Percentiles rank a stretch among this genome's conserved stretches.
Evolutionary conservation across 2,797 vertebrate species (phyloP).

Genomic region (Microctenopoma steveboyesi): DNA sequence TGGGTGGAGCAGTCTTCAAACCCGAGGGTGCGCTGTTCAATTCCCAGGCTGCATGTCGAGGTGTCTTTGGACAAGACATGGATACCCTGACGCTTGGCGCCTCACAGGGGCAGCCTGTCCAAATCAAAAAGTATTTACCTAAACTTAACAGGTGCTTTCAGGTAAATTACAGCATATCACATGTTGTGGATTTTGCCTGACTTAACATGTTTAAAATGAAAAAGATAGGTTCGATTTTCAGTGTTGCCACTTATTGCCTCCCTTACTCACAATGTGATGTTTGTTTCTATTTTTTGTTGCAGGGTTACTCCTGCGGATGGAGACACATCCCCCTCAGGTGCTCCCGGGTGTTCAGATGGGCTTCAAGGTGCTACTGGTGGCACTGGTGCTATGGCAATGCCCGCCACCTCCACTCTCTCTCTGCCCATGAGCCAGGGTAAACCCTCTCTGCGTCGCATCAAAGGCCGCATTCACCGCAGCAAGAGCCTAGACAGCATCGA

Average conservation of each 20-base stretch:
- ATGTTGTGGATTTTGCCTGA: too few species aligned
- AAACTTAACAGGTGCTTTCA: background rate
- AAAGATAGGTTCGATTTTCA: background rate
- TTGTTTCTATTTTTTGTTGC: slow-evolving; percentile 12
- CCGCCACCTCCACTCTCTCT: slow-evolving; percentile 79
- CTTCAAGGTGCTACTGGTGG: slow-evolving; percentile 71
- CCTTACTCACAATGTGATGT: background rate
- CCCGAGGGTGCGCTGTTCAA: too few species aligned
- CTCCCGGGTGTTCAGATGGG: slow-evolving; percentile 63
- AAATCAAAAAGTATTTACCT: too few species aligned
- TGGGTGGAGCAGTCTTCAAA: too few species aligned
- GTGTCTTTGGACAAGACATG: too few species aligned
- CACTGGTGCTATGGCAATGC: slow-evolving; percentile 75
- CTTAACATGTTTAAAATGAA: too few species aligned
- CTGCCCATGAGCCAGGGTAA: slow-evolving; percentile 90
- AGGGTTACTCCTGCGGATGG: slow-evolving; percentile 95
- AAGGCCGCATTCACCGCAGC: slow-evolving; percentile 94
- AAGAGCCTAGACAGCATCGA: slow-evolving; percentile 95
- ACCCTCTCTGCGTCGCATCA: slow-evolving; percentile 94
- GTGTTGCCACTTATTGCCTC: background rate
- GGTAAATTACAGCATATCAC: too few species aligned
- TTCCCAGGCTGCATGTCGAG: too few species aligned
- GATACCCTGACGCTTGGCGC: too few species aligned
- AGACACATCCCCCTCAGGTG: slow-evolving; percentile 73
- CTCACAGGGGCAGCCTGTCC: too few species aligned